Conservation (phyloP, 2,113 vertebrate genomes). For the Chroicocephalus ridibundus region DNA sequence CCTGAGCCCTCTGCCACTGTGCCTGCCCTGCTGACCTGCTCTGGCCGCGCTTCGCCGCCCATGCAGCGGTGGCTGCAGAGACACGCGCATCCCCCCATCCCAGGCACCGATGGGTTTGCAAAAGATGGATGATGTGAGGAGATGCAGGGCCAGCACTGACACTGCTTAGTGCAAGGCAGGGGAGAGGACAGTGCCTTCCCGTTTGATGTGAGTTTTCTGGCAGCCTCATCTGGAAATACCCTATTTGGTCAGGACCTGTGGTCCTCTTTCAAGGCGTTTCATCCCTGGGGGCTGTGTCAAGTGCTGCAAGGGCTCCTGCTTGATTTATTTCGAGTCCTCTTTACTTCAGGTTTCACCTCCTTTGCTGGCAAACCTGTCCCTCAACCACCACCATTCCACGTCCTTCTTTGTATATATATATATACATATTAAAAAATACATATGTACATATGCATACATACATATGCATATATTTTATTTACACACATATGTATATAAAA, state of each 20-base stretch:
- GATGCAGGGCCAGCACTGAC: not conserved
- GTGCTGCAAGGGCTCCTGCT: not conserved
- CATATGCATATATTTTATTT: too few relatives aligned
- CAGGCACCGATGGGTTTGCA: not conserved
- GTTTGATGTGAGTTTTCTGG: not conserved
- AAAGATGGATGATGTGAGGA: not conserved
- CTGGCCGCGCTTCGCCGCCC: not conserved
- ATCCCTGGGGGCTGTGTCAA: rapidly evolving
- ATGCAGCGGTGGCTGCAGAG: not conserved
- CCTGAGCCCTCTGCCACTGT: not conserved
- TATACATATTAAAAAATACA: not conserved
- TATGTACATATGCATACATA: not conserved
- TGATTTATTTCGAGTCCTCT: not conserved
- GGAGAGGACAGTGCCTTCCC: not conserved
- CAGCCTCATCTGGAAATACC: not conserved
- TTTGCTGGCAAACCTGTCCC: not conserved
- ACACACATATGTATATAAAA: not conserved
- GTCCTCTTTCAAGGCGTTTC: not conserved
- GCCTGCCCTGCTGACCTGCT: not conserved
- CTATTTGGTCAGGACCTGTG: not conserved
- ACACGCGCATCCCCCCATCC: too few relatives aligned
- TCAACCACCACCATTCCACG: not conserved
- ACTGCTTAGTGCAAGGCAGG: not conserved
- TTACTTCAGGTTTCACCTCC: not conserved
- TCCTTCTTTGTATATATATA: not conserved